Evolutionary conservation across 2,888 invertebrate genomes (phyloP).

Genomic region (Athalia cordata): DNA sequence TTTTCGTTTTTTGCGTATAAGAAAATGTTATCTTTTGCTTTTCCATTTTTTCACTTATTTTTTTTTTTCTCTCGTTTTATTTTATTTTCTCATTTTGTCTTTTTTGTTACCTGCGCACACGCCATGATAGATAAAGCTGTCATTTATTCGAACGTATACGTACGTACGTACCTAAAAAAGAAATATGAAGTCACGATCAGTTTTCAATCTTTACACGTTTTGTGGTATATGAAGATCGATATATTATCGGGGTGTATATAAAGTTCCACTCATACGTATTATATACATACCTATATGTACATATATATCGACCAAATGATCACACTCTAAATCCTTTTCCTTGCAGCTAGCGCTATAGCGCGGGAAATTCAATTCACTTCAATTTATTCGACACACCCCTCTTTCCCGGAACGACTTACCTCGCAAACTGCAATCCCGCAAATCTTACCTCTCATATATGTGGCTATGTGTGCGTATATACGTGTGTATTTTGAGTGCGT

Average conservation of each 20-base stretch:
- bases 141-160: too few relatives aligned
- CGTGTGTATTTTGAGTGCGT: too few relatives aligned
- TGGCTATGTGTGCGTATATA: too few relatives aligned
- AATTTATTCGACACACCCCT: conserved; percentile 31
- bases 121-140: too few relatives aligned
- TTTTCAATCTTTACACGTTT: conserved; percentile 31
- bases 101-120: too few relatives aligned
- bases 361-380: conserved; percentile 42
- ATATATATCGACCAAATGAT: too few relatives aligned
- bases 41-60: too few relatives aligned
- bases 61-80: too few relatives aligned
- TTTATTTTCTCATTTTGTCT: too few relatives aligned
- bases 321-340: not conserved
- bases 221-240: conserved; percentile 25
- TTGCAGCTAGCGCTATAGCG: not conserved
- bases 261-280: too few relatives aligned
- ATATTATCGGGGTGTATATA: not conserved
- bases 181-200: conserved; percentile 10
- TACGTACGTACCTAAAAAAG: not conserved
- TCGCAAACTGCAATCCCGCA: conserved; percentile 9
- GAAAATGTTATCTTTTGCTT: too few relatives aligned
- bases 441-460: not conserved
- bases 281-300: too few relatives aligned
- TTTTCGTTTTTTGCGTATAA: not conserved
- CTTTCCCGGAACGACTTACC: not conserved